A percentile compares a stretch with the other conserved stretches of the same genome.
Evolutionary conservation across 2,113 vertebrate species (phyloP).

Genomic region (Poicephalus meyeri): DNA sequence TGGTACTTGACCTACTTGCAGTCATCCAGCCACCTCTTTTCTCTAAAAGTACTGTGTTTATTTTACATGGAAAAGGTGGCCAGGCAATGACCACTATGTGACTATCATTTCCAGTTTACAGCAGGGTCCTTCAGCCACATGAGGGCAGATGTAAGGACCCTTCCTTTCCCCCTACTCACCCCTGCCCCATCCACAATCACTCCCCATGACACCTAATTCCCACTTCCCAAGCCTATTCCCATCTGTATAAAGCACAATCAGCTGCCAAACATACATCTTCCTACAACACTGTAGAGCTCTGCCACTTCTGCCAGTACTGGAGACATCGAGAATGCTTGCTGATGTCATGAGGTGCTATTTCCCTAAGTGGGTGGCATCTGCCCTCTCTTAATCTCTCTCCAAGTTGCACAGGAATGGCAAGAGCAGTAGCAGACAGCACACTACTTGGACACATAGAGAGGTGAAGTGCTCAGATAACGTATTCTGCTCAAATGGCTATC

Average conservation of each 20-base stretch:
- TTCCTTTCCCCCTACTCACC: not conserved
- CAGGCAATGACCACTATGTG: rapidly evolving
- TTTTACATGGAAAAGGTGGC: not conserved
- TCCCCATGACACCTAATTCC: not conserved
- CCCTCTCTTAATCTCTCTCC: not conserved
- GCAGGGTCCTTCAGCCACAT: rapidly evolving
- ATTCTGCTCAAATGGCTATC: not conserved
- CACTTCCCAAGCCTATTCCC: not conserved
- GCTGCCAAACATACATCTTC: not conserved
- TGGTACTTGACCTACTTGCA: not conserved
- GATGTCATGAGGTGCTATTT: not conserved
- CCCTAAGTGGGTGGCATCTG: not conserved
- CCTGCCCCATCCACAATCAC: not conserved
- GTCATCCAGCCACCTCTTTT: not conserved
- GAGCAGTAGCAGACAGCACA: not conserved
- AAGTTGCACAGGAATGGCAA: not conserved
- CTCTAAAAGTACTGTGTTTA: not conserved
- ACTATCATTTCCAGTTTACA: no score
- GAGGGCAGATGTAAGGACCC: not conserved
- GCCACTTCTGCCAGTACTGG: not conserved
- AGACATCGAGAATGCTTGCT: rapidly evolving
- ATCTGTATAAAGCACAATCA: not conserved
- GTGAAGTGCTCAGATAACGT: not conserved
- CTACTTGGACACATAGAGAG: not conserved
- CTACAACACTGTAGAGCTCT: not conserved